A percentile compares a stretch with the other conserved stretches of the same genome.
These are phyloP conservation scores for Microtus ochrogaster DNA, from an alignment of 2,113 vertebrate genomes.

Conservation along the genomic window DNA sequence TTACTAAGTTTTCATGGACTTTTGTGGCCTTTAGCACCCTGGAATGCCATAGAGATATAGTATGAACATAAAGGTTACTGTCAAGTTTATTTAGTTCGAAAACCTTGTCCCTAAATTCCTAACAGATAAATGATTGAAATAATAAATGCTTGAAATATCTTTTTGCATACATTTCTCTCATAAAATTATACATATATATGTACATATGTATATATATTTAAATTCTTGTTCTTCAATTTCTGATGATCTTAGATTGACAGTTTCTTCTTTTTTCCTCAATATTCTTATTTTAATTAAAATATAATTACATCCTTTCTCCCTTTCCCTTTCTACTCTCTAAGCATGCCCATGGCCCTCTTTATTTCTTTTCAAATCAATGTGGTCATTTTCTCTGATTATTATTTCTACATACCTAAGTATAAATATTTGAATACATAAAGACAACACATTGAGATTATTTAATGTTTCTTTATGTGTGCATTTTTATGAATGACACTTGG, in stretches of 20 bases:
- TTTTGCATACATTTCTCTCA: neutral
- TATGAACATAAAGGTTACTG: neutral
- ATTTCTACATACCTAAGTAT: neutral
- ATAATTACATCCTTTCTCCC: neutral
- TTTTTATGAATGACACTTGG: too few relatives aligned
- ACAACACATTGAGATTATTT: neutral
- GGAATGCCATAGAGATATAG: neutral
- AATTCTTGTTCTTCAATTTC: neutral
- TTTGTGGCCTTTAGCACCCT: neutral
- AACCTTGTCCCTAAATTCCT: neutral
- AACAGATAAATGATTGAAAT: neutral
- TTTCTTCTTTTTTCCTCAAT: neutral
- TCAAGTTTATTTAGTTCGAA: neutral
- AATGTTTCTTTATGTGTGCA: neutral
- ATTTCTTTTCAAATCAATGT: too few relatives aligned
- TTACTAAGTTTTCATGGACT: neutral
- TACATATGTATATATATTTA: neutral
- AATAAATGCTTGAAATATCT: neutral
- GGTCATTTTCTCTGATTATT: neutral
- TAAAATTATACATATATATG: too few relatives aligned
- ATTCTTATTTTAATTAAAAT: neutral
- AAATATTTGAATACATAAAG: neutral
- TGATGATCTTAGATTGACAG: neutral
- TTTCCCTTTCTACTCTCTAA: neutral
- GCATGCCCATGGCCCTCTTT: fast-evolving